phyloP scores from a whole-genome alignment of 2,113 vertebrate genomes.

The Heliornis fulica region DNA sequence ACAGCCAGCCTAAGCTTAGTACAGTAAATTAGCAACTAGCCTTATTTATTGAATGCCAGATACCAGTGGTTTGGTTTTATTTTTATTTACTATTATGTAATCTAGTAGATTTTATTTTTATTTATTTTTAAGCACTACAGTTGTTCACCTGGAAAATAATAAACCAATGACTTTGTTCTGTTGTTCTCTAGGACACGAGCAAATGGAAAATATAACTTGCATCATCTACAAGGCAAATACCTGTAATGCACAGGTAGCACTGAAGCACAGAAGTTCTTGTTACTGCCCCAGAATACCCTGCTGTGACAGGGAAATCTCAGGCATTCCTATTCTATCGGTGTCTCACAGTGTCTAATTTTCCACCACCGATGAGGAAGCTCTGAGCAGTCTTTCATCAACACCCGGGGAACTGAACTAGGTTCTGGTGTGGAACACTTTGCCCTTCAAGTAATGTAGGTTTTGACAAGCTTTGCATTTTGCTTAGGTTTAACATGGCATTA shows the following conservation, averaged over 20 bases:
- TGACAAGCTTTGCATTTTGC: conserved; percentile 41
- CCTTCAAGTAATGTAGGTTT: conserved; percentile 14
- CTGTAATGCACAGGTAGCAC: not conserved
- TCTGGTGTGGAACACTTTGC: not conserved
- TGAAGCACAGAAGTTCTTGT: not conserved
- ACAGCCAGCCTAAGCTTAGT: not conserved
- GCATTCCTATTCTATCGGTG: not conserved
- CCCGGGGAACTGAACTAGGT: not conserved
- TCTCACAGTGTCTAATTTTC: not conserved
- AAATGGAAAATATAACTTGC: not conserved
- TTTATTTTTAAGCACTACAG: not conserved
- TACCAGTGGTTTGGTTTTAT: fast-evolving
- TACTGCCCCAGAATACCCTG: not conserved
- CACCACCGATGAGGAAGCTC: not conserved
- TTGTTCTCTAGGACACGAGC: not conserved
- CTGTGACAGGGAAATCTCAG: not conserved
- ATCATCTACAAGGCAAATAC: not conserved
- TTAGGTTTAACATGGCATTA: conserved; percentile 16
- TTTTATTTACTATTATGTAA: not conserved
- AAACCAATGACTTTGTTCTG: not conserved
- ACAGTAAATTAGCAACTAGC: not conserved
- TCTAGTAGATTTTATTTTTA: fast-evolving
- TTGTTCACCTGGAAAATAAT: not conserved
- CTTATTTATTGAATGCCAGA: not conserved
- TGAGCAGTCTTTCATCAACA: not conserved